Evolutionary conservation across 2,113 vertebrate species (phyloP).

Genomic region (Potamarius usumacintae): DNA sequence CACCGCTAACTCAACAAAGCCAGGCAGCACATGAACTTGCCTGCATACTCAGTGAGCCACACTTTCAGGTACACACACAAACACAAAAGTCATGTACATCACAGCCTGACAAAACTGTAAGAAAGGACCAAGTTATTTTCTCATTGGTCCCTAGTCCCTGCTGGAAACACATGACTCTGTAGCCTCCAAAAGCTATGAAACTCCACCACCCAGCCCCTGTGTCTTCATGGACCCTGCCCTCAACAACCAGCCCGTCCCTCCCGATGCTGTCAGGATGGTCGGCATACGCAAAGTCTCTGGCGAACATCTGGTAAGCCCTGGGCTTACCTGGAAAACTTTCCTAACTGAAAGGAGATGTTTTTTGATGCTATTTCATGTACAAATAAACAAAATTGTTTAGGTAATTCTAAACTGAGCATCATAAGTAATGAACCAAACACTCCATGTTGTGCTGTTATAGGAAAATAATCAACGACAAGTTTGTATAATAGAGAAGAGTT

Average conservation of each 20-base stretch:
- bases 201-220: conserved; percentile 85
- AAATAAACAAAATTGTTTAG: too few relatives aligned
- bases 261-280: conserved; percentile 93
- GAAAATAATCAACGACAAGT: too few relatives aligned
- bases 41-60: conserved; percentile 87
- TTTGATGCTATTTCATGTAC: background rate
- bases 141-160: conserved; percentile 77
- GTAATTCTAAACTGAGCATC: too few relatives aligned
- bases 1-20: conserved; percentile 72
- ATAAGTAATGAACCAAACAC: too few relatives aligned
- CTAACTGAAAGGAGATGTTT: background rate
- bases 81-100: background rate
- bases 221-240: conserved; percentile 83
- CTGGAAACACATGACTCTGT: conserved; percentile 95
- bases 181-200: conserved; percentile 92
- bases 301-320: conserved; percentile 86
- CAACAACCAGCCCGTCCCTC: conserved; percentile 88
- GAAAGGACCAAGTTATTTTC: background rate
- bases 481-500: background rate
- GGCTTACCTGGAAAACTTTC: background rate
- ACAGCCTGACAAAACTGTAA: background rate
- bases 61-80: conserved; percentile 83
- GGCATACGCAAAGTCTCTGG: conserved; percentile 91
- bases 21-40: conserved; percentile 80
- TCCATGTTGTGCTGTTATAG: too few relatives aligned